phyloP scores from a whole-genome alignment of 2,797 vertebrate genomes.

The Fratercula arctica region DNA sequence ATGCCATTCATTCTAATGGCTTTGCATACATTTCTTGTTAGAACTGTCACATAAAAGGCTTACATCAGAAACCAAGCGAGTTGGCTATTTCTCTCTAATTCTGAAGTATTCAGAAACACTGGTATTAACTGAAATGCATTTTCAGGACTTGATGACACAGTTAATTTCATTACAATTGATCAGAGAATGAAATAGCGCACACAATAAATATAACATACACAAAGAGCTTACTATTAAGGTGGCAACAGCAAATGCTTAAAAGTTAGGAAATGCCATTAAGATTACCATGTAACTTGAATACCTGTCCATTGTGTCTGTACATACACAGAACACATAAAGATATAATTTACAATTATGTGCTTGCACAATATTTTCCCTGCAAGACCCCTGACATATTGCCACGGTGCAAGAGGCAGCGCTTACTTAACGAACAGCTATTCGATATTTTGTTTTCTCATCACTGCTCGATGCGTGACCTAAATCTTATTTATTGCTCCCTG shows the following conservation, averaged over 20 bases:
- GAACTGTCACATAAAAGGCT: conserved; percentile 7
- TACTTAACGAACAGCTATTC: neutral
- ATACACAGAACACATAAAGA: neutral
- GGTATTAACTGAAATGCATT: neutral
- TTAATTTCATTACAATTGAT: neutral
- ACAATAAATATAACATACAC: neutral
- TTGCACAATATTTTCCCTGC: neutral
- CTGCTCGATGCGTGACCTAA: neutral
- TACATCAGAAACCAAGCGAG: neutral
- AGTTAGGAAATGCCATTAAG: neutral
- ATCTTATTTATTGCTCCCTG: neutral
- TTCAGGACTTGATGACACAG: neutral
- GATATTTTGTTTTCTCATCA: neutral
- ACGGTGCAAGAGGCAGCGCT: neutral
- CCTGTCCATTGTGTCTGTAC: neutral
- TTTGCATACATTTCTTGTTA: conserved; percentile 16
- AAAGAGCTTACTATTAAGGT: neutral
- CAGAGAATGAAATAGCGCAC: neutral
- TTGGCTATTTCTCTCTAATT: conserved; percentile 3
- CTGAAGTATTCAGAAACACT: conserved; percentile 25
- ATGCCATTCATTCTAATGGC: conserved; percentile 26
- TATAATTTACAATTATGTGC: neutral
- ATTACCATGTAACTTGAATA: neutral
- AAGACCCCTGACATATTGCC: neutral
- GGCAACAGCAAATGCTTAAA: neutral